A percentile compares a stretch with the other conserved stretches of the same genome.
Evolutionary conservation across 1,140 invertebrate genomes (phyloP).

Genomic region (Drosophila navojoa): DNA sequence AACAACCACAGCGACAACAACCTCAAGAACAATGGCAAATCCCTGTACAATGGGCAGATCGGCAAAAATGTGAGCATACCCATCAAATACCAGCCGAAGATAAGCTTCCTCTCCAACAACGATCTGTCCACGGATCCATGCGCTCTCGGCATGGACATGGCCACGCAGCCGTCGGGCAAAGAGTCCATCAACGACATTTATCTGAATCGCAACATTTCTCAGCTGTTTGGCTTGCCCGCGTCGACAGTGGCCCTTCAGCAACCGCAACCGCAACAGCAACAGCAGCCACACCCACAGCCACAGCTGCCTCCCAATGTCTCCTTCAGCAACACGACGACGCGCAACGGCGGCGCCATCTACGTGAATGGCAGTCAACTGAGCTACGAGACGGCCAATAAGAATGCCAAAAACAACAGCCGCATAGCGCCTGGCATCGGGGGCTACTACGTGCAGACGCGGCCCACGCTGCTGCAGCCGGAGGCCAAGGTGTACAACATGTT

Average conservation of each 20-base stretch:
- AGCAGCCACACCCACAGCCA: constrained; percentile 20
- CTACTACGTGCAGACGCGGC: constrained; percentile 70
- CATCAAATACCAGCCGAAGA: constrained; percentile 62
- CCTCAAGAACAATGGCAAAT: constrained; percentile 46
- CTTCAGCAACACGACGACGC: constrained; percentile 65
- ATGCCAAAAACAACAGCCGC: constrained; percentile 61
- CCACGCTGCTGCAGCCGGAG: constrained; percentile 56
- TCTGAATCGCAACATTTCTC: constrained; percentile 76
- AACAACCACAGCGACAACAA: constrained; percentile 38
- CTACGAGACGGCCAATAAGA: constrained; percentile 68
- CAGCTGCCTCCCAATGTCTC: constrained; percentile 76
- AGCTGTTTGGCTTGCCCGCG: constrained; percentile 64
- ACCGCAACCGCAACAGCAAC: constrained; percentile 25
- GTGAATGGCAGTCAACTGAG: constrained; percentile 69
- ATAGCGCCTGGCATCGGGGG: constrained; percentile 50
- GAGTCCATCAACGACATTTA: constrained; percentile 82
- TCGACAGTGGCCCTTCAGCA: constrained; percentile 11
- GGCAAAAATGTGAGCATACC: constrained; percentile 60
- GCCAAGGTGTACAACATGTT: constrained; percentile 79
- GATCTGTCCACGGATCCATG: constrained; percentile 48
- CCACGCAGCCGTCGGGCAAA: constrained; percentile 26
- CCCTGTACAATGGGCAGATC: constrained; percentile 13
- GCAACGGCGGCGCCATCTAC: constrained; percentile 69
- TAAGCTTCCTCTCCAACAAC: constrained; percentile 57
- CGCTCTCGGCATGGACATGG: constrained; percentile 25